Percentiles rank a stretch among this genome's conserved stretches.
Conservation (phyloP, 2,797 vertebrate genomes). For the Sylvilagus floridanus region DNA sequence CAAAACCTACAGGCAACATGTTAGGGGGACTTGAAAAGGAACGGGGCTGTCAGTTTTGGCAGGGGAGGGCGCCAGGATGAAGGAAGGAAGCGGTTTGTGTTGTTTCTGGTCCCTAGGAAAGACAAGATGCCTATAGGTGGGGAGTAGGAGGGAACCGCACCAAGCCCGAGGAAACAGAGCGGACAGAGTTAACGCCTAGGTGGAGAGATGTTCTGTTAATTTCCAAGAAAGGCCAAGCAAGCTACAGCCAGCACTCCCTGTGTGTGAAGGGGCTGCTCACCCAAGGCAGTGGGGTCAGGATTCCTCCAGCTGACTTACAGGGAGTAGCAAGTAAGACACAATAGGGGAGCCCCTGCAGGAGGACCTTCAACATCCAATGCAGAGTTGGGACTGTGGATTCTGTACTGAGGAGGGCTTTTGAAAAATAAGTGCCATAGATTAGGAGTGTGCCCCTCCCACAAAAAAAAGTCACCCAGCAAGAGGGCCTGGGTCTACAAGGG, state of each 20-base stretch:
- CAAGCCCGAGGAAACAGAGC: neutral
- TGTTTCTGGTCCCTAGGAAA: accelerated
- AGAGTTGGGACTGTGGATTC: accelerated
- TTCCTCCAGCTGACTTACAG: accelerated
- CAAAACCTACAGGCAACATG: accelerated
- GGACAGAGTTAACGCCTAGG: accelerated
- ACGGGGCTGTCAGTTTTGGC: no score
- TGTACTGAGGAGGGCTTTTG: neutral
- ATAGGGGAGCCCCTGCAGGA: accelerated
- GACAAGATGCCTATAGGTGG: no score
- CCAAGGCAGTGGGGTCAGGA: accelerated
- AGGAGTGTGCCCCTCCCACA: neutral
- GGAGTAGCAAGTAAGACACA: accelerated
- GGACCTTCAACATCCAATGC: neutral
- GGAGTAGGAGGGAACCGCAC: accelerated
- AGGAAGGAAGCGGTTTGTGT: accelerated
- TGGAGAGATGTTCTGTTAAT: neutral
- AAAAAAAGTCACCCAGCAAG: neutral
- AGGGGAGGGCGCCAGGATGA: accelerated
- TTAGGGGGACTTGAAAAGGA: accelerated
- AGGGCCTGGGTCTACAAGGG: accelerated
- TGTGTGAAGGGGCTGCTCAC: accelerated
- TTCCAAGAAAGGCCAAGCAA: neutral
- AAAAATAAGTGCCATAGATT: neutral
- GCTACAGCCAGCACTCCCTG: no score